Evolutionary conservation across 2,113 vertebrate species (phyloP), one percentile per base, ranked within the genome.

Genomic region (Microtus ochrogaster): DNA sequence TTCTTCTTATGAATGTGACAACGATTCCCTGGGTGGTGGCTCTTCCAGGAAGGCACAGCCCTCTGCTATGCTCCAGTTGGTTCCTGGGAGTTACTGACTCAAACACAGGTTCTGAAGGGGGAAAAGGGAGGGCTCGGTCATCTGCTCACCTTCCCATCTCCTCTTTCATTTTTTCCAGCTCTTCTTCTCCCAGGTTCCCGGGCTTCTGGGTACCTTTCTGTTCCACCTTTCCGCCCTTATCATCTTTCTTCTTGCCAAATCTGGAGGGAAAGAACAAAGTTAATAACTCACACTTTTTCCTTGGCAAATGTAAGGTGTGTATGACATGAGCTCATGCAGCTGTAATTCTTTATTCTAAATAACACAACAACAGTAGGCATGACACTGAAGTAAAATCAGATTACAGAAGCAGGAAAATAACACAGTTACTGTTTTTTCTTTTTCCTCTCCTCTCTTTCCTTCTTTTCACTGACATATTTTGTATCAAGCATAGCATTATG

Each of bases 211-310:
- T 79, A 13, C 90, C 97, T 95, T 99, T 99, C 76, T 98, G 98
- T 84, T 99, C 99, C 2, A 92, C 66, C 97, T 99, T 99, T 8
- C 98, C 98, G 61, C 96, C 96, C 98, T 99, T 99, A 76, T 99
- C 99, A 21, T 99, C 99, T 94, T 99, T 99, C 97, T 99, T 99
- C 98, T 99, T 99, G 52, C 99, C 99, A 96, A 99, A 99, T 98
- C 99, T 99, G 98, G 96, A 97, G 33, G 98, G 26, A 49, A 94
- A 95, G 26, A 41, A 72, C 74, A 91, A 72, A 52, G 70, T 95
- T 74, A 94, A 65, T 44, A 52, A 49, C 12, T 24, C 14, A 36
- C 6, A 28, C 33, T 49, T 61, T 70, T 79, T 74, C 26, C 28
- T 44, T 30, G 47, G 89, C 65, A 49, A 90, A 84, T 24, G 47